Percentiles rank a stretch among this genome's conserved stretches.
Conservation (phyloP, 2,888 invertebrate species). For the Ichneumoninae sp. region DNA sequence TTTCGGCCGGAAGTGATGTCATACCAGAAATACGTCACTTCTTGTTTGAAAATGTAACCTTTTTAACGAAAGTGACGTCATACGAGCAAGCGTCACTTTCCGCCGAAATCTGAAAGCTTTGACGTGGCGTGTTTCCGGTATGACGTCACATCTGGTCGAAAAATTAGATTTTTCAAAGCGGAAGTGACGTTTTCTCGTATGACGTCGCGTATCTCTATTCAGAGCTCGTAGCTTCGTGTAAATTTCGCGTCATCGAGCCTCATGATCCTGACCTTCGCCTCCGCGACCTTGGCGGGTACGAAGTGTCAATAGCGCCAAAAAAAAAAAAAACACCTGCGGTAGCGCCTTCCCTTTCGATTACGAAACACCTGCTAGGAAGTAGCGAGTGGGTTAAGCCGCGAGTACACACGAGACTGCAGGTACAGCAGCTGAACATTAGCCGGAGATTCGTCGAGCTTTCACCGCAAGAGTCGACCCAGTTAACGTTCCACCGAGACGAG, state of each 20-base stretch:
- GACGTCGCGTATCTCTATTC: not conserved
- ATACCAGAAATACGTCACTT: no score
- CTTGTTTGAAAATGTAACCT: no score
- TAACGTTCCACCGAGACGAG: constrained; percentile 6
- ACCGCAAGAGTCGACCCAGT: constrained; percentile 46
- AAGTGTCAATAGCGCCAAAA: constrained; percentile 21
- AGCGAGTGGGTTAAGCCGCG: not conserved
- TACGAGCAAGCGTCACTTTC: no score
- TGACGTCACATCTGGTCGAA: no score
- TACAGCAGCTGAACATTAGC: not conserved
- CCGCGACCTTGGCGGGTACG: constrained; percentile 5
- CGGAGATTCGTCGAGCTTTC: constrained; percentile 46
- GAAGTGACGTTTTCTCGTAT: no score
- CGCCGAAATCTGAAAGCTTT: no score
- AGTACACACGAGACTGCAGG: not conserved
- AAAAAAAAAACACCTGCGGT: constrained; percentile 18
- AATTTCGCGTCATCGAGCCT: not conserved
- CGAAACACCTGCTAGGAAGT: constrained; percentile 30
- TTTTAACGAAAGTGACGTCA: no score
- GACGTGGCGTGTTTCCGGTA: no score
- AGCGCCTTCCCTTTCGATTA: constrained; percentile 29
- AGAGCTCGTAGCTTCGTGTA: not conserved
- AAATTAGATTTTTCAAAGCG: no score
- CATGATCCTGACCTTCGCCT: constrained; percentile 32
- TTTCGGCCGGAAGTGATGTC: no score